Conservation (phyloP, 1,140 invertebrate genomes). For the Anthonomus grandis region DNA sequence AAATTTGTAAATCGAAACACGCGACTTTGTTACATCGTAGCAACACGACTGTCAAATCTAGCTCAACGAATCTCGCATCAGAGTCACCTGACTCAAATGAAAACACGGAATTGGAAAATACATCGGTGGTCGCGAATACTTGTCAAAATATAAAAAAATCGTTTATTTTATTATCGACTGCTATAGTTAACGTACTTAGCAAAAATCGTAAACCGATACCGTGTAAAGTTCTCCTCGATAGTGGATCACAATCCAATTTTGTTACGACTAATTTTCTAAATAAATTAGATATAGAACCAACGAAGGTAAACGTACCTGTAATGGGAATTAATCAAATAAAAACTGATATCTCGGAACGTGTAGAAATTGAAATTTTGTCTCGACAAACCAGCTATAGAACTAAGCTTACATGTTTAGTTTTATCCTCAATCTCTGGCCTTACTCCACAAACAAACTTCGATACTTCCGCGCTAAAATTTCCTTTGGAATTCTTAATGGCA, state of each 20-base stretch:
- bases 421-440: constrained; percentile 6
- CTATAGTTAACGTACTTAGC: constrained; percentile 1
- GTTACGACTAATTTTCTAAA: not conserved
- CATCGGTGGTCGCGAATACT: not conserved
- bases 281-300: constrained; percentile 7
- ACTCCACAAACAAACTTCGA: constrained; percentile 7
- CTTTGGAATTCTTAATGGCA: constrained; percentile 32
- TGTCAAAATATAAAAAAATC: constrained; percentile 5
- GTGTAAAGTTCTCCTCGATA: constrained; percentile 3
- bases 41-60: too few relatives aligned
- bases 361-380: constrained; percentile 5
- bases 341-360: not conserved
- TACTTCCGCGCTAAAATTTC: constrained; percentile 26
- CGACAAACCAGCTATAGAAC: constrained; percentile 1
- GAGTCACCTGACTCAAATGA: too few relatives aligned
- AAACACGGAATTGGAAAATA: not conserved
- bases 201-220: constrained; percentile 8
- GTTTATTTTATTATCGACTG: constrained; percentile 13
- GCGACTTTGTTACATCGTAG: too few relatives aligned
- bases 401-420: constrained; percentile 11
- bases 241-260: constrained; percentile 20
- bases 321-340: constrained; percentile 12
- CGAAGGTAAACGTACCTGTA: constrained; percentile 8
- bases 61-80: too few relatives aligned
- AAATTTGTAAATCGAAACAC: too few relatives aligned